These are phyloP conservation scores for Meandrusa payeni DNA, from an alignment of 2,888 invertebrate species.

Conservation along the genomic window DNA sequence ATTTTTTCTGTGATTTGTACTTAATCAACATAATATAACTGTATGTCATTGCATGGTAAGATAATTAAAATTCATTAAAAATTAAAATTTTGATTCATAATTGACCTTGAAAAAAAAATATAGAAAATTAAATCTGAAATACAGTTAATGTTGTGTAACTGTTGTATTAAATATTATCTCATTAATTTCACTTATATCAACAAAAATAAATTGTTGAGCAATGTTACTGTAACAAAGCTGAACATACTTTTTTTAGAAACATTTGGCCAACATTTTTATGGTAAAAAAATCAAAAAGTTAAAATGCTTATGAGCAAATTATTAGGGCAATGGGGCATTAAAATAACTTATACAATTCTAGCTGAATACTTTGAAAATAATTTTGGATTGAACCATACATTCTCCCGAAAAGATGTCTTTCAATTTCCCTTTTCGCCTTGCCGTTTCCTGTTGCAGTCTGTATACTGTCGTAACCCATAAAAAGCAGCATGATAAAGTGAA, in stretches of 20 bases:
- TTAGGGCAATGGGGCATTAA: conserved; percentile 25
- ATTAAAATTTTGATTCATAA: too few species aligned
- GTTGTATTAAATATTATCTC: not conserved
- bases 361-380: conserved; percentile 71
- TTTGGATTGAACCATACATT: conserved; percentile 85
- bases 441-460: conserved; percentile 88
- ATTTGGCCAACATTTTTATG: conserved; percentile 6
- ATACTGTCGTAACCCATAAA: conserved; percentile 85
- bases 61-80: too few species aligned
- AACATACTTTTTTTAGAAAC: conserved; percentile 1
- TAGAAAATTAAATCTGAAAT: too few species aligned
- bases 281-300: conserved; percentile 3
- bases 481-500: conserved; percentile 83
- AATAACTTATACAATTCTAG: conserved; percentile 53
- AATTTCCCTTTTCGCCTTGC: conserved; percentile 91
- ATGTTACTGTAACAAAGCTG: not conserved
- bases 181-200: conserved; percentile 23
- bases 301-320: conserved; percentile 21
- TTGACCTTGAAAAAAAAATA: too few species aligned
- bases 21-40: too few species aligned
- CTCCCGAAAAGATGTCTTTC: conserved; percentile 92
- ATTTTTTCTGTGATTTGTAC: not conserved
- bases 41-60: too few species aligned
- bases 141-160: not conserved
- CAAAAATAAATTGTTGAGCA: not conserved